phyloP scores from a whole-genome alignment of 2,797 vertebrate genomes.

The Botia kubotai region DNA sequence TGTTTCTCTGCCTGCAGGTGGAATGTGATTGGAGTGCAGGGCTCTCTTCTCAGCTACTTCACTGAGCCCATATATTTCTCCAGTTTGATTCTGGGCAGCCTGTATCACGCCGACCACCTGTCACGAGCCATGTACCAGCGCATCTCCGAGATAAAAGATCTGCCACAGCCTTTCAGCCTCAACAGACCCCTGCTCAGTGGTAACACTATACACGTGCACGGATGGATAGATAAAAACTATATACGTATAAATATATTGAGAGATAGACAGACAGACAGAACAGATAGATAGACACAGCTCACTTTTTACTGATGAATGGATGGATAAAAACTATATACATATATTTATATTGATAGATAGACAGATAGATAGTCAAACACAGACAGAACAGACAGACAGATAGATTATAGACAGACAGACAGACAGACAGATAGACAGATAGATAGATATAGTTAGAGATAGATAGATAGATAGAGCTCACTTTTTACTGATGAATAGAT shows the following conservation, averaged over 20 bases:
- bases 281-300: background rate
- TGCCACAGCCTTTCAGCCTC: constrained; percentile 83
- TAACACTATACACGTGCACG: constrained; percentile 67
- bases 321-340: background rate
- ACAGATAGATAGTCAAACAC: background rate
- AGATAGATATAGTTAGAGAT: background rate
- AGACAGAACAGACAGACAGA: background rate
- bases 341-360: background rate
- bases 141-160: constrained; percentile 86
- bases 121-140: constrained; percentile 94
- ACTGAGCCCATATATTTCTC: constrained; percentile 93
- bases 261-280: background rate
- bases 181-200: constrained; percentile 94
- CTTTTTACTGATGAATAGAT: background rate
- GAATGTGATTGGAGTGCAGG: constrained; percentile 94
- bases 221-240: background rate
- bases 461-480: background rate
- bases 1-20: constrained; percentile 75
- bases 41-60: constrained; percentile 92
- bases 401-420: background rate
- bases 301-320: background rate
- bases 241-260: background rate
- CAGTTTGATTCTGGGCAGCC: constrained; percentile 94
- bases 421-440: background rate
- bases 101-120: constrained; percentile 94